Evolutionary conservation across 2,888 invertebrate genomes (phyloP).

Genomic region (Cartodere bifasciata): DNA sequence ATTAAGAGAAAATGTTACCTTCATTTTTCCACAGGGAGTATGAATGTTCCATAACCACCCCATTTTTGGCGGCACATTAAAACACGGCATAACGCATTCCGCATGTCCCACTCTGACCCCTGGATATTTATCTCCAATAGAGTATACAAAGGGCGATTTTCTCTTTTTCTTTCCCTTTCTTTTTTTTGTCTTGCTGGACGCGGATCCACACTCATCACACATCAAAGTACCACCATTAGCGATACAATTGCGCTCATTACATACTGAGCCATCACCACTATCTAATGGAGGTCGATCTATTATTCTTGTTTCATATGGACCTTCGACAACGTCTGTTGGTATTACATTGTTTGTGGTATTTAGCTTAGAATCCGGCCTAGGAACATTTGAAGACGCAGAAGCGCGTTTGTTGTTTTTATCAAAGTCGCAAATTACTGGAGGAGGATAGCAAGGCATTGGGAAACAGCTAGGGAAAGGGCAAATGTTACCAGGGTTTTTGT

Average conservation of each 20-base stretch:
- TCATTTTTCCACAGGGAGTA: slow-evolving; percentile 22
- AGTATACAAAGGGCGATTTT: slow-evolving; percentile 19
- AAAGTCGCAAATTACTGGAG: too few species aligned
- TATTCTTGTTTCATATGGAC: background rate
- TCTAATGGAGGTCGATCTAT: too few species aligned
- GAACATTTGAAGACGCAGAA: too few species aligned
- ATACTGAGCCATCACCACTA: slow-evolving; percentile 2
- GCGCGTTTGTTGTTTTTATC: too few species aligned
- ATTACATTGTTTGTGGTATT: too few species aligned
- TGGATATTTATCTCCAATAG: slow-evolving; percentile 34
- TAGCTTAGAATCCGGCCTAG: too few species aligned
- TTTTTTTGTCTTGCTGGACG: slow-evolving; percentile 6
- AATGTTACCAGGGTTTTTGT: background rate
- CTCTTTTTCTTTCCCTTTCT: slow-evolving; percentile 6
- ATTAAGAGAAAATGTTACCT: slow-evolving; percentile 16
- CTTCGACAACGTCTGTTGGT: background rate
- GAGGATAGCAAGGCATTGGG: background rate
- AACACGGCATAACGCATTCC: slow-evolving; percentile 38
- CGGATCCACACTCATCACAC: slow-evolving; percentile 9
- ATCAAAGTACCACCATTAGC: slow-evolving; percentile 7
- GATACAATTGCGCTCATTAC: slow-evolving; percentile 7
- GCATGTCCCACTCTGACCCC: slow-evolving; percentile 43
- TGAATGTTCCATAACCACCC: slow-evolving; percentile 53
- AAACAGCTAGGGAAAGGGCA: background rate
- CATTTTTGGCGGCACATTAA: slow-evolving; percentile 48